Evolutionary conservation across 2,888 invertebrate species (phyloP).

Genomic region (Standfussiana lucernea): DNA sequence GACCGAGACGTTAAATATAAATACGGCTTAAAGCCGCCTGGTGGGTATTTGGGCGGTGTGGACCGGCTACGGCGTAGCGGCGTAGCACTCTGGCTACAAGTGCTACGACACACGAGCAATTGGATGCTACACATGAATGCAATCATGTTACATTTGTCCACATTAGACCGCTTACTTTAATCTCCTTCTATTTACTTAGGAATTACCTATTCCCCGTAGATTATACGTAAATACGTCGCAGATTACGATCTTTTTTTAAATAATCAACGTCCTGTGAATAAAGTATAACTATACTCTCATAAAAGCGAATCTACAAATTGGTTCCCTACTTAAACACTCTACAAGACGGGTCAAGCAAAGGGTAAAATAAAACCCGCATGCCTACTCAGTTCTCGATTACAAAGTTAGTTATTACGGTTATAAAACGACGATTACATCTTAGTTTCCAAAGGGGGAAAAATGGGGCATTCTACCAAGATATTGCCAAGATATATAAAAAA

Average conservation of each 20-base stretch:
- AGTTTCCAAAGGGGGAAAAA: slow-evolving; percentile 27
- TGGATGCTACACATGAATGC: slow-evolving; percentile 67
- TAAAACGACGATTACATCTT: slow-evolving; percentile 63
- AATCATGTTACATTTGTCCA: slow-evolving; percentile 67
- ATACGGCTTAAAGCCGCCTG: slow-evolving; percentile 79
- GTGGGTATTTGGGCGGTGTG: slow-evolving; percentile 72
- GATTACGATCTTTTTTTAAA: neutral
- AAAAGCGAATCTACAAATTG: neutral
- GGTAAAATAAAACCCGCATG: slow-evolving; percentile 65
- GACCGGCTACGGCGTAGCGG: slow-evolving; percentile 61
- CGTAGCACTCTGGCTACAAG: slow-evolving; percentile 60
- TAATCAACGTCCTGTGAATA: neutral
- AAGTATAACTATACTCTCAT: neutral
- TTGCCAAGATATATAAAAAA: slow-evolving; percentile 24
- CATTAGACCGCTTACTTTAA: slow-evolving; percentile 49
- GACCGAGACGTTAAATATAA: slow-evolving; percentile 63
- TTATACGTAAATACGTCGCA: neutral
- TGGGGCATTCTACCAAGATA: slow-evolving; percentile 25
- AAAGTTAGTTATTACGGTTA: slow-evolving; percentile 66
- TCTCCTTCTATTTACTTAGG: slow-evolving; percentile 13
- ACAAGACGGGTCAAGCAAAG: slow-evolving; percentile 26
- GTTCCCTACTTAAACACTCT: neutral
- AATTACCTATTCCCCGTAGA: neutral
- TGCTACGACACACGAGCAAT: slow-evolving; percentile 60
- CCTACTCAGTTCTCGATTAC: slow-evolving; percentile 63